Evolutionary conservation across 1,140 invertebrate species (phyloP).

Genomic region (Eubasilissa regina): DNA sequence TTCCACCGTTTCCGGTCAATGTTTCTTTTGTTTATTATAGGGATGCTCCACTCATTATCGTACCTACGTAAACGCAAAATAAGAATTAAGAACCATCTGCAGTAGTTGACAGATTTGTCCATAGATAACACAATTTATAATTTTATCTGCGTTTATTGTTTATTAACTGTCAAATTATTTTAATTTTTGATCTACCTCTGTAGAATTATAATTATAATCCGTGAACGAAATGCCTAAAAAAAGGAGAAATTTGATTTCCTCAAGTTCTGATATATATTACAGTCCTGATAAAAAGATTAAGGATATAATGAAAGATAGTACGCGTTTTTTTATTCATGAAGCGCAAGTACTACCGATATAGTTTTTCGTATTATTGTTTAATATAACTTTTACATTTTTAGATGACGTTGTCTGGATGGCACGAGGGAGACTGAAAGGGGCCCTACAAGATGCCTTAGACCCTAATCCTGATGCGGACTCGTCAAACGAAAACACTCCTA

Average conservation of each 20-base stretch:
- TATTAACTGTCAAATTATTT: background rate
- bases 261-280: slow-evolving; percentile 32
- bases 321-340: background rate
- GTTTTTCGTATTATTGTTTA: slow-evolving; percentile 1
- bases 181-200: background rate
- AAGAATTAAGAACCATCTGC: background rate
- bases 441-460: slow-evolving; percentile 75
- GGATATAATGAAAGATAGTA: slow-evolving; percentile 33
- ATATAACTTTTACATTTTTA: slow-evolving; percentile 55
- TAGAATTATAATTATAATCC: background rate
- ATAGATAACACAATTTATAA: background rate
- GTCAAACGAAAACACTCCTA: slow-evolving; percentile 66
- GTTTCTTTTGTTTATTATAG: no score
- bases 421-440: slow-evolving; percentile 78
- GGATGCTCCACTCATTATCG: no score
- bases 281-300: slow-evolving; percentile 36
- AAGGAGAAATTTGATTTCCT: slow-evolving; percentile 30
- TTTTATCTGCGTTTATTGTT: background rate
- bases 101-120: background rate
- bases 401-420: slow-evolving; percentile 71
- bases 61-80: no score
- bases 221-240: slow-evolving; percentile 21
- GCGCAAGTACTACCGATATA: background rate
- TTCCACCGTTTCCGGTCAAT: background rate
- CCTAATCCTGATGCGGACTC: slow-evolving; percentile 71